Conservation (phyloP, 2,113 vertebrate species). For the Nibea coibor region DNA sequence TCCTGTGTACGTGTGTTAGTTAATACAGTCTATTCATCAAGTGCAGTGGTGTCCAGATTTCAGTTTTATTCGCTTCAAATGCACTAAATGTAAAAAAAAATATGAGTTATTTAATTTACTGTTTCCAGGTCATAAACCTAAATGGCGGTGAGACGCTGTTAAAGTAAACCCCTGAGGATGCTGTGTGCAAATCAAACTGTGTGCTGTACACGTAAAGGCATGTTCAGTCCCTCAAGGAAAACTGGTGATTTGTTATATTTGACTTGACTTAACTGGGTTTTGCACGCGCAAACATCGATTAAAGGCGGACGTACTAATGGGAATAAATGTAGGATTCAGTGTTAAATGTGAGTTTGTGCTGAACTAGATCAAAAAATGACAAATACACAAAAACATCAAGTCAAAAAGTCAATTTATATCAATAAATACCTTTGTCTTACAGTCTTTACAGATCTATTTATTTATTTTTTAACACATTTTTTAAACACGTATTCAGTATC, state of each 20-base stretch:
- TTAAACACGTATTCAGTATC: neutral
- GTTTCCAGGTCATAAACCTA: slow-evolving; percentile 1
- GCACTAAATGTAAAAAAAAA: neutral
- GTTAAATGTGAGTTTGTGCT: neutral
- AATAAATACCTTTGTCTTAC: slow-evolving; percentile 55
- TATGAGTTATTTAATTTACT: neutral
- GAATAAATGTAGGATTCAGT: no score
- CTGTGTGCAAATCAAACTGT: no score
- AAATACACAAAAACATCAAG: neutral
- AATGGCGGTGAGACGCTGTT: neutral
- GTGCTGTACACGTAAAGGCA: no score
- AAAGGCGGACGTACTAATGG: no score
- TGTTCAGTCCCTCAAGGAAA: no score
- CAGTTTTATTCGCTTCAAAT: slow-evolving; percentile 12
- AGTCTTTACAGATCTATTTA: neutral
- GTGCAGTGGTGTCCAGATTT: neutral
- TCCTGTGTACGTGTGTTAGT: neutral
- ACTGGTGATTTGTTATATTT: no score
- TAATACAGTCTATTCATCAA: neutral
- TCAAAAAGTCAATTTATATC: neutral
- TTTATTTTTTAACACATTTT: neutral
- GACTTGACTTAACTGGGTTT: neutral
- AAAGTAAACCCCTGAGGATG: neutral
- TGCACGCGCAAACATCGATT: neutral
- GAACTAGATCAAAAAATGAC: neutral